phyloP scores from a whole-genome alignment of 37 sponge, comb jelly and placozoan genomes.

The Crambe crambe region DNA sequence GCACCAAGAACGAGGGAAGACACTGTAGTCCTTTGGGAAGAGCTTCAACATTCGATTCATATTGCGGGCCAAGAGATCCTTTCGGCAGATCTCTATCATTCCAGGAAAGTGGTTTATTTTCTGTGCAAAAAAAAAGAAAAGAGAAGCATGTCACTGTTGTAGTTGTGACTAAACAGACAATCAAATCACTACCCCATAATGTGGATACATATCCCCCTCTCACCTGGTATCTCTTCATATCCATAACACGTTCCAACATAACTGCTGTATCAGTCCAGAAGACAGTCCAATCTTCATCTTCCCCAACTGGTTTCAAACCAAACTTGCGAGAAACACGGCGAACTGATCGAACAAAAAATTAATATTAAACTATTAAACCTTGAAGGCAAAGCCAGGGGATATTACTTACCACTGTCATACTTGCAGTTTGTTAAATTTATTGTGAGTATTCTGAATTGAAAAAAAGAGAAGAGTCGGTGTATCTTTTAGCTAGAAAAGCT shows the following conservation, averaged over 20 bases:
- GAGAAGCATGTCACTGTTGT: no score
- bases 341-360: no score
- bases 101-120: constrained; percentile 99
- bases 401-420: constrained; percentile 91
- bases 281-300: constrained; percentile 86
- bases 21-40: constrained; percentile 96
- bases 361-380: not conserved
- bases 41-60: constrained; percentile 93
- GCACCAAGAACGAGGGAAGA: constrained; percentile 93
- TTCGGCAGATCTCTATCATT: constrained; percentile 98
- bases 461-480: not conserved
- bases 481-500: not conserved
- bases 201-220: not conserved
- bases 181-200: not conserved
- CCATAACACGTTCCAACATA: constrained; percentile 80
- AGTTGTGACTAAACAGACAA: not conserved
- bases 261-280: constrained; percentile 95
- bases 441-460: constrained; percentile 34
- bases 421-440: constrained; percentile 86
- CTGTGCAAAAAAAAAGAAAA: constrained; percentile 48
- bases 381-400: not conserved
- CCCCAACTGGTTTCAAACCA: constrained; percentile 85
- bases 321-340: constrained; percentile 81
- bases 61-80: constrained; percentile 93
- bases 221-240: constrained; percentile 96